Conservation (phyloP, 2,113 vertebrate species). For the Raphicerus campestris region DNA sequence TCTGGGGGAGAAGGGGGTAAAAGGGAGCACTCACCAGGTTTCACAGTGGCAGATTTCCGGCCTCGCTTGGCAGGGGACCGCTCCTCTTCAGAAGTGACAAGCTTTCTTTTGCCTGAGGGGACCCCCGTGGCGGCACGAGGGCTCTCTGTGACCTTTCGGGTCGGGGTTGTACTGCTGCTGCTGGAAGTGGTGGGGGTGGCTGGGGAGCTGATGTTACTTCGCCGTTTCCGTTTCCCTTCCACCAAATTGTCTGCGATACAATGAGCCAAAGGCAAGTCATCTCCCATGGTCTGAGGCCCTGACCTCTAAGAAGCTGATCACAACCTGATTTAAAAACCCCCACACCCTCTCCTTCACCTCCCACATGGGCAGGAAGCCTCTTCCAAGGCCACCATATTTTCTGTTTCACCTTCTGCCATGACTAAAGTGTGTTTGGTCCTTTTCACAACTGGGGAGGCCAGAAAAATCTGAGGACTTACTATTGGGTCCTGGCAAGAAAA, state of each 20-base stretch:
- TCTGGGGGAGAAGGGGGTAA: not conserved
- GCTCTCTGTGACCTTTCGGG: conserved; percentile 79
- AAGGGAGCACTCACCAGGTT: conserved; percentile 82
- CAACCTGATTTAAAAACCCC: not conserved
- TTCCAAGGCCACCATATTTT: not conserved
- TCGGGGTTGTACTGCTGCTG: conserved; percentile 78
- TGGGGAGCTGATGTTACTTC: conserved; percentile 82
- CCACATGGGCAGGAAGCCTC: not conserved
- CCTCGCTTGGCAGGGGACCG: conserved; percentile 90
- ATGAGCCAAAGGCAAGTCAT: not conserved
- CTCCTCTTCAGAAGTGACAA: conserved; percentile 83
- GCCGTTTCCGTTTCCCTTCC: conserved; percentile 94
- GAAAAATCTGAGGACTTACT: not conserved
- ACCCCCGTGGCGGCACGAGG: conserved; percentile 60
- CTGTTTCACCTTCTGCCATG: not conserved
- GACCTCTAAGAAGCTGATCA: not conserved
- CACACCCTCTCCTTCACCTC: not conserved
- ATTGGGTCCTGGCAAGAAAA: not conserved
- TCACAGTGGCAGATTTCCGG: conserved; percentile 82
- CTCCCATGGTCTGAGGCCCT: not conserved
- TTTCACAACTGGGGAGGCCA: not conserved
- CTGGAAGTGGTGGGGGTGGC: conserved; percentile 79
- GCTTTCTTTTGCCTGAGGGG: conserved; percentile 91
- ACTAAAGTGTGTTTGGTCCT: not conserved
- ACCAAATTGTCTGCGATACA: conserved; percentile 90